These are phyloP conservation scores for Leuctra nigra DNA, from an alignment of 2,888 invertebrate genomes.

Conservation along the genomic window DNA sequence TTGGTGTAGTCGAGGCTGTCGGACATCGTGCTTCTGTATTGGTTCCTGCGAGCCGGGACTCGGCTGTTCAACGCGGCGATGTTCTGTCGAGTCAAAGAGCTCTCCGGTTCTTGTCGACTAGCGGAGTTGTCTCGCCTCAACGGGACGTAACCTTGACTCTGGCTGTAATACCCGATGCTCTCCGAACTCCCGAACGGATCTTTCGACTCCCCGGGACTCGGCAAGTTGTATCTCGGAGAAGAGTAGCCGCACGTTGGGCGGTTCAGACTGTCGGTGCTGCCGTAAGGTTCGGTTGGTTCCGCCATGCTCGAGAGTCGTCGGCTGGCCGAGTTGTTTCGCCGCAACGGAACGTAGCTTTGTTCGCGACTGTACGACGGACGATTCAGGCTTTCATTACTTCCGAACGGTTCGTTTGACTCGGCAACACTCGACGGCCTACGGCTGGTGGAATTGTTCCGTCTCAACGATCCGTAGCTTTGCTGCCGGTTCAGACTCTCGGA, in stretches of 20 bases:
- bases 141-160: not conserved
- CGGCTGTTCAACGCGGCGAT: not conserved
- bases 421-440: too few species aligned
- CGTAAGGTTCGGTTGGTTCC: not conserved
- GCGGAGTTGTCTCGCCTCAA: not conserved
- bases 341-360: too few species aligned
- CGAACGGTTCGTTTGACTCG: too few species aligned
- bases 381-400: too few species aligned
- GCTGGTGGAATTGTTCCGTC: too few species aligned
- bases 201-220: not conserved
- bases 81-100: not conserved
- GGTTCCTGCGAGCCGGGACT: not conserved
- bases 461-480: too few species aligned
- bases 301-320: too few species aligned
- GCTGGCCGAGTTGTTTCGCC: not conserved
- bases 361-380: too few species aligned
- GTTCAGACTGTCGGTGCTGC: not conserved
- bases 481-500: not conserved
- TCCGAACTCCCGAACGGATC: not conserved
- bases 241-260: too few species aligned
- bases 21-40: slow-evolving; percentile 9
- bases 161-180: not conserved
- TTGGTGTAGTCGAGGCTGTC: slow-evolving; percentile 1
- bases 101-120: not conserved
- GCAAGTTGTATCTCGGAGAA: not conserved